Percentiles rank a stretch among this genome's conserved stretches.
Conservation (phyloP, 1,140 invertebrate genomes). For the Pristionchus pacificus region DNA sequence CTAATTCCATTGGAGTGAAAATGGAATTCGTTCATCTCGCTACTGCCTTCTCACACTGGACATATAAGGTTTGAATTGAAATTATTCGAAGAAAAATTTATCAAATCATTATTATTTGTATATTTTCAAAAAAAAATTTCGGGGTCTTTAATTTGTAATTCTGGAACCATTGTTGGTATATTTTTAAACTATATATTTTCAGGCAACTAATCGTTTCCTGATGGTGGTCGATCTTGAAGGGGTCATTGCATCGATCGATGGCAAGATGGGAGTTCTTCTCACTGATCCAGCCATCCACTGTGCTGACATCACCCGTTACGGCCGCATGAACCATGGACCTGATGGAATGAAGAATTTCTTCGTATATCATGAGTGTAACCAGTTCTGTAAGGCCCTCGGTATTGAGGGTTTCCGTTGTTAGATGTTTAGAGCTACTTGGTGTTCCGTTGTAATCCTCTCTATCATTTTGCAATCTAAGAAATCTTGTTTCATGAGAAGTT, state of each 20-base stretch:
- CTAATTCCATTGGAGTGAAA: not conserved
- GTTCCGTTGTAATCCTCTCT: no score
- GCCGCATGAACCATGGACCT: conserved; percentile 19
- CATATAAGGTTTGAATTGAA: conserved; percentile 14
- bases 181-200: not conserved
- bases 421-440: no score
- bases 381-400: conserved; percentile 14
- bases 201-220: conserved; percentile 15
- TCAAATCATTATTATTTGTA: not conserved
- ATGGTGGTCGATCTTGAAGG: conserved; percentile 35
- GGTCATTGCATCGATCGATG: conserved; percentile 8
- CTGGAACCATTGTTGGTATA: no score
- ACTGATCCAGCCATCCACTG: conserved; percentile 32
- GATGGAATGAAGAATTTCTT: conserved; percentile 27
- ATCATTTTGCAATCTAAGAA: no score
- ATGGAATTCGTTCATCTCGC: conserved; percentile 23
- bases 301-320: conserved; percentile 22
- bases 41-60: conserved; percentile 33
- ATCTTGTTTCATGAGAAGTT: no score
- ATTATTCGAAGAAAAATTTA: conserved; percentile 12
- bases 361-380: conserved; percentile 15
- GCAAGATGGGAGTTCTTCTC: no score
- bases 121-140: not conserved
- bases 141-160: no score
- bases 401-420: no score